Evolutionary conservation across 2,113 vertebrate species (phyloP).

Genomic region (Anoplopoma fimbria): DNA sequence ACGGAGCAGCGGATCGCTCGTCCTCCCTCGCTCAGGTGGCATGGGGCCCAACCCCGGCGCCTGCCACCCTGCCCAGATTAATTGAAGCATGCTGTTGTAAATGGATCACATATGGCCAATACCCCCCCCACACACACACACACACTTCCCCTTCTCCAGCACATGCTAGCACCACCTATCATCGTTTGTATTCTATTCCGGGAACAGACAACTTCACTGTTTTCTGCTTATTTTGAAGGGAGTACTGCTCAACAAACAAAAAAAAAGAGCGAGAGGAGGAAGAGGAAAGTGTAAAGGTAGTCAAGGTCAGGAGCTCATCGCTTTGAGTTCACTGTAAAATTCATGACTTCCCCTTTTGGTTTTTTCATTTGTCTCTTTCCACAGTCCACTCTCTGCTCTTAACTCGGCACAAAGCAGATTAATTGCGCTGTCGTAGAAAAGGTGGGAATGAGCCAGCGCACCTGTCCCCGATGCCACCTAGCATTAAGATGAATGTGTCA

Average conservation of each 20-base stretch:
- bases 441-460: slow-evolving; percentile 61
- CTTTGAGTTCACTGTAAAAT: slow-evolving; percentile 77
- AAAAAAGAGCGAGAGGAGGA: not conserved
- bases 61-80: slow-evolving; percentile 78
- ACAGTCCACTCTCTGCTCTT: slow-evolving; percentile 58
- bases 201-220: slow-evolving; percentile 33
- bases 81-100: slow-evolving; percentile 80
- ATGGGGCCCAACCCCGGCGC: slow-evolving; percentile 68
- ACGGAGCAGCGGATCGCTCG: slow-evolving; percentile 53
- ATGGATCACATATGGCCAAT: slow-evolving; percentile 82
- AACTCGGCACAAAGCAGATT: slow-evolving; percentile 72
- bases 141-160: slow-evolving; percentile 18
- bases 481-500: slow-evolving; percentile 76
- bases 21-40: slow-evolving; percentile 72
- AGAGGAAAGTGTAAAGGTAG: slow-evolving; percentile 34
- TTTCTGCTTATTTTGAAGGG: slow-evolving; percentile 11
- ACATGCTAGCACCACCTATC: slow-evolving; percentile 46
- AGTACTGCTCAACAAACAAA: slow-evolving; percentile 1
- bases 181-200: slow-evolving; percentile 48
- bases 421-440: slow-evolving; percentile 67
- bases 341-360: slow-evolving; percentile 76
- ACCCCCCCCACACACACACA: slow-evolving; percentile 29
- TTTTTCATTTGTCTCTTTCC: slow-evolving; percentile 73
- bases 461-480: slow-evolving; percentile 72
- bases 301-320: slow-evolving; percentile 58